Evolutionary conservation across 2,797 vertebrate species (phyloP).

Genomic region (Bradypodion pumilum): DNA sequence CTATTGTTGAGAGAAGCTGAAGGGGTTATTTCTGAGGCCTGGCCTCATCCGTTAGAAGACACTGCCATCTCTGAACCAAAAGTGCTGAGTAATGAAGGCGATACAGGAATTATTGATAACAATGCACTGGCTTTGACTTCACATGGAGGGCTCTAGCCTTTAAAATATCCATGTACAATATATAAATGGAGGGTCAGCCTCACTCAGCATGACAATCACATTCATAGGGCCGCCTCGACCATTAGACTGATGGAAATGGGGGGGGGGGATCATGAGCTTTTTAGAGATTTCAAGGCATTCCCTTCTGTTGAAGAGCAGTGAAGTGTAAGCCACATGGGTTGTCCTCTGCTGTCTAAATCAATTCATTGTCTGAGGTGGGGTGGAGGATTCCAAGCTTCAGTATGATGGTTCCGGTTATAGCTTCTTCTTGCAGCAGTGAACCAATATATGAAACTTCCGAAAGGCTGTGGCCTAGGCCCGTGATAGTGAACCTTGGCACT

Average conservation of each 20-base stretch:
- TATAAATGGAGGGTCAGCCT: neutral
- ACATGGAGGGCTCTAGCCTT: constrained; percentile 19
- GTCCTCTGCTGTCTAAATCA: neutral
- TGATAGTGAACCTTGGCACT: too few species aligned
- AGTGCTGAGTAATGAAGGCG: constrained; percentile 34
- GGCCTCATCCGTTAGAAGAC: constrained; percentile 33
- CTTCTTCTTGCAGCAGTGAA: neutral
- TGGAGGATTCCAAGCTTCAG: neutral
- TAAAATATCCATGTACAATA: constrained; percentile 10
- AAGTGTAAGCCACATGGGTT: neutral
- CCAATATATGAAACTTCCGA: neutral
- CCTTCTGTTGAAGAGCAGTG: neutral
- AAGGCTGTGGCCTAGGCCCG: neutral
- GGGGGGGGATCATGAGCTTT: neutral
- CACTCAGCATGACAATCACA: neutral
- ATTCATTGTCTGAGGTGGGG: neutral
- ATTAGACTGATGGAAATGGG: neutral
- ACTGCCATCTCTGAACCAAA: constrained; percentile 37
- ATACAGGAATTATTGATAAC: constrained; percentile 15
- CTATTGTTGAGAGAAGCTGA: constrained; percentile 30
- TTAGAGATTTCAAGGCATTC: neutral
- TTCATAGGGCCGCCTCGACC: neutral
- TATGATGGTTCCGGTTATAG: neutral
- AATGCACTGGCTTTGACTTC: constrained; percentile 8
- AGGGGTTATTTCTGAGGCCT: neutral